Evolutionary conservation across 92 coral and sea anemone genomes (phyloP), one percentile per base, ranked within the genome.

Genomic region (Zoanthus sociatus): DNA sequence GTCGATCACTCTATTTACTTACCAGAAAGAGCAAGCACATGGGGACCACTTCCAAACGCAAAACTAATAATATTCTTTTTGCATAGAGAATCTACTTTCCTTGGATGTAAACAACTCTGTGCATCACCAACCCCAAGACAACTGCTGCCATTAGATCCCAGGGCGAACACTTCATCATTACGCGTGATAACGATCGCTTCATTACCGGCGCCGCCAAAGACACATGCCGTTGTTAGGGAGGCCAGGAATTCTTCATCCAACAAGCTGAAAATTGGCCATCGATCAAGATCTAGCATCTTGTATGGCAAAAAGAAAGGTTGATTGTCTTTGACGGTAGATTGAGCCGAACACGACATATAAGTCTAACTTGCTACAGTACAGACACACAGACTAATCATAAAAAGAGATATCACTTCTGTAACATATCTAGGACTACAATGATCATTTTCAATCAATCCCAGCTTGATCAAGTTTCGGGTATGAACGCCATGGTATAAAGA

Each of bases 31-130:
- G 98, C 98, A 45, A 96, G 86, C 2, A 92, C 95, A 84, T 96
- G 98, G 7, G 98, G 98, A 15, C 98, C 96, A 86, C 94, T 94
- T 51, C 98, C 98, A 86, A 90, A 94, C 13, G 97, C 90, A 78
- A 96, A 90, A 61, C 89, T 78, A 76, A 71, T 86, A 73, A 96
- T 76, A 69, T 87, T 94, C 61, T 91, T 92, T 79, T 96, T 91
- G 78, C 95, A 94, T 71, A 96, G 86, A 7, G 92, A 87, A 44
- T 96, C 98, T 4, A 94, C 92, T 72, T 89, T 94, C 83, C 97
- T 90, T 32, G 94, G 95, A 50, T 89, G 91, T 17, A 96, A 86
- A 69, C 94, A 91, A 85, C 95, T 92, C 81, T 94, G 95, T n/a
- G 94, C 88, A 83, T 92, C 95, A 51, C 94, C 91, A 31, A 94